Conservation (phyloP, 2,113 vertebrate species). For the Mustelus asterias region DNA sequence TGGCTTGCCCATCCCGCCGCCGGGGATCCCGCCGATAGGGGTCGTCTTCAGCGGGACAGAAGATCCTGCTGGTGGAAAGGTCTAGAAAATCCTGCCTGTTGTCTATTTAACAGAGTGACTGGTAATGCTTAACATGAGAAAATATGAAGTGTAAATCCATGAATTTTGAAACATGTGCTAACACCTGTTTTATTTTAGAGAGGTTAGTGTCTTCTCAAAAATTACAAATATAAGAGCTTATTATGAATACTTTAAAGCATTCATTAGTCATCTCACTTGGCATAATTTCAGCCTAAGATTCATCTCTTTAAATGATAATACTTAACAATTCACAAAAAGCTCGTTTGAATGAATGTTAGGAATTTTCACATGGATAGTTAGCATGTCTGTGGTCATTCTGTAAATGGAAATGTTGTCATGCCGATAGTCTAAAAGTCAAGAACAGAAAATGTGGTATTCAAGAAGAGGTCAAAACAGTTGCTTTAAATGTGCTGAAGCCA, state of each 20-base stretch:
- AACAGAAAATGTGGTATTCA: not conserved
- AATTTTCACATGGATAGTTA: conserved; percentile 20
- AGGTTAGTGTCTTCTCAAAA: not conserved
- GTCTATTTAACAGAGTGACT: not conserved
- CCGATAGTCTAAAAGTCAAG: not conserved
- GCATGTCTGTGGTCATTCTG: conserved; percentile 10
- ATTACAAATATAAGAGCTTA: not conserved
- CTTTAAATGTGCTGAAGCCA: not conserved
- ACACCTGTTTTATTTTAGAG: not conserved
- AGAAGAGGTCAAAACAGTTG: not conserved
- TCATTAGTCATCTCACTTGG: not conserved
- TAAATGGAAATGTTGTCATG: conserved; percentile 9
- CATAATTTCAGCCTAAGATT: not conserved
- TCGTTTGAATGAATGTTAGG: not conserved
- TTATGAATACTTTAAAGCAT: not conserved
- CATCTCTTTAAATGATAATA: not conserved
- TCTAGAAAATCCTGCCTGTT: not conserved
- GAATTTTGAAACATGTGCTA: not conserved
- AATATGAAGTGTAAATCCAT: not conserved
- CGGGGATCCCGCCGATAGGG: too few species aligned
- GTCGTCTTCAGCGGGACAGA: too few species aligned
- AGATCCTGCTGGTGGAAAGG: too few species aligned
- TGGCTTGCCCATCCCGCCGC: too few species aligned
- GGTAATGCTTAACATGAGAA: not conserved
- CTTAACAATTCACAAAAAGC: not conserved